A percentile compares a stretch with the other conserved stretches of the same genome.
phyloP scores from a whole-genome alignment of 1,140 invertebrate species.

The Penaeus chinensis region DNA sequence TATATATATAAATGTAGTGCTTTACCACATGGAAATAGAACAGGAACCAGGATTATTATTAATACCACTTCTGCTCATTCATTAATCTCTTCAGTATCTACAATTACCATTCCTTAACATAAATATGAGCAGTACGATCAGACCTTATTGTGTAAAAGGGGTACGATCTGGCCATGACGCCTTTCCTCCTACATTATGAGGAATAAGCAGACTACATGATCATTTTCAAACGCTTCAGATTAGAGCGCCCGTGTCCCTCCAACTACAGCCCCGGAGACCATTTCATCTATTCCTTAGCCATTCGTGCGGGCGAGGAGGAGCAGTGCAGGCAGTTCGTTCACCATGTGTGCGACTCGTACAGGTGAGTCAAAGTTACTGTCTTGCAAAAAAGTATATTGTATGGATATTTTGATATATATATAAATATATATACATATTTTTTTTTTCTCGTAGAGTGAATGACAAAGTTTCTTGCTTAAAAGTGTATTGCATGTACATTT shows the following conservation, averaged over 20 bases:
- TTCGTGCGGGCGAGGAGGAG: constrained; percentile 83
- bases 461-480: no score
- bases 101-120: no score
- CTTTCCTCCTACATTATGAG: no score
- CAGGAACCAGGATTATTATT: no score
- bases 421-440: not conserved
- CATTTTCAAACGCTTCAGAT: constrained; percentile 64
- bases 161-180: no score
- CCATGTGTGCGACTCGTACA: constrained; percentile 59
- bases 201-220: not conserved
- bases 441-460: not conserved
- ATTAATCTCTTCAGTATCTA: no score
- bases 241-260: constrained; percentile 69
- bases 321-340: constrained; percentile 69
- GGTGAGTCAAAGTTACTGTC: constrained; percentile 1
- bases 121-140: no score
- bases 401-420: not conserved
- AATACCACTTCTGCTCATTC: no score
- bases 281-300: constrained; percentile 90
- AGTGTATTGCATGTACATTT: no score
- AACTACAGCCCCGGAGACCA: constrained; percentile 97
- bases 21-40: no score
- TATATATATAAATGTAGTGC: no score
- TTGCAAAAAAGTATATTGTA: not conserved
- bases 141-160: no score